Evolutionary conservation across 1,140 invertebrate species (phyloP), one percentile per base, ranked within the genome.

Genomic region (Drosophila truncata): DNA sequence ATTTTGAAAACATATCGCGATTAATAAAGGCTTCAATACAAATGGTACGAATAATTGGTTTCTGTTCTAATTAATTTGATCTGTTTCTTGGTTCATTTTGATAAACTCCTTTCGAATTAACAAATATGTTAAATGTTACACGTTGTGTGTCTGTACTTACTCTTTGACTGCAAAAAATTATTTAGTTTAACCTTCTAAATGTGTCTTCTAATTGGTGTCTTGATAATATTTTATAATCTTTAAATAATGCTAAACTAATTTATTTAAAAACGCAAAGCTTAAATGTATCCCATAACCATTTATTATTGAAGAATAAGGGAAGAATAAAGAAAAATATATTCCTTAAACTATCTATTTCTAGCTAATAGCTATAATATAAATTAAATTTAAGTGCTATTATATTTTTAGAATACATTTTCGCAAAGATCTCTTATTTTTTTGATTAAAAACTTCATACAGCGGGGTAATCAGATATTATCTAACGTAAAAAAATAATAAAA

Each of bases 31-130:
- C 88, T 81, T 91, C 88, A 70, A 91, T 91, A 91, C 88, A 91
- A 91, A 91, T 91, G 88, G 88, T 91, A 91, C 87, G 88, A 91
- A 91, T 84, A 84, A 90, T 78, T 78, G 31, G 42, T 35, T 86
- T 67, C 78, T 69, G 57, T 72, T 82, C 35, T 50, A 49, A 77
- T 65, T 82, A 60, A 75, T 85, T 90, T 79, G 52, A 74, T 52
- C 60, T 66, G 66, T 77, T 78, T 59, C 46, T 64, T 75, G 47
- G 58, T 74, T 79, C 8, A 50, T 75, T 83, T 78, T 54, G 18
- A 63, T 73, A 67, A 47, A 42, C 27, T 79, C 49, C 35, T 70
- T 73, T 61, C 25, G 64, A 55, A 71, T 70, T 63, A 82, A 78
- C 63, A 65, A 71, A 60, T 58, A 47, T 47, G 54, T 80, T 84